A percentile compares a stretch with the other conserved stretches of the same genome.
These are phyloP conservation scores for Lutraria lutraria DNA, from an alignment of 2,888 invertebrate species.

Conservation along the genomic window DNA sequence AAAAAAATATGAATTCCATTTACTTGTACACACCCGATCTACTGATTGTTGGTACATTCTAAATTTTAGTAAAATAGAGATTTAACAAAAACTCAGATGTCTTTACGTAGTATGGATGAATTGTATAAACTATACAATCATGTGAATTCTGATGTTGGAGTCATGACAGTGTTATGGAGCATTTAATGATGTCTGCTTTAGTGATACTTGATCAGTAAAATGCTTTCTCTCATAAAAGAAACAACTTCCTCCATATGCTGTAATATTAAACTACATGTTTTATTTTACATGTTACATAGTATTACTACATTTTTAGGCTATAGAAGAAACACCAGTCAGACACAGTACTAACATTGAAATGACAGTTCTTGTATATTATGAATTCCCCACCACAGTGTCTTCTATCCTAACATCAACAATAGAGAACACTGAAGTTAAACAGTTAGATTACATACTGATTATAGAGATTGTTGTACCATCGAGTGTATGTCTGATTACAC, in stretches of 20 bases:
- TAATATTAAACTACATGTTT: too few species aligned
- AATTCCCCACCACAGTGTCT: conserved; percentile 38
- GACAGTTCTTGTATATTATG: conserved; percentile 18
- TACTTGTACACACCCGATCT: neutral
- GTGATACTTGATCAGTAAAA: neutral
- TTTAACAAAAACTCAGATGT: too few species aligned
- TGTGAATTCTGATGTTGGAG: too few species aligned
- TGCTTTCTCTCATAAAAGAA: neutral
- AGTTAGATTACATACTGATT: conserved; percentile 27
- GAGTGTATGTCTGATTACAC: neutral
- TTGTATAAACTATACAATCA: too few species aligned
- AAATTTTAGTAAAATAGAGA: too few species aligned
- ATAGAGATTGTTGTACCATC: conserved; percentile 49
- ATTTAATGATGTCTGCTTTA: neutral
- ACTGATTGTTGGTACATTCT: too few species aligned
- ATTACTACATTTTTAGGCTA: conserved; percentile 39
- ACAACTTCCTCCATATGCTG: neutral
- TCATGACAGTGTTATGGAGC: neutral
- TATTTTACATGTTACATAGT: too few species aligned
- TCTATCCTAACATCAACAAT: conserved; percentile 7
- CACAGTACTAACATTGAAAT: conserved; percentile 17
- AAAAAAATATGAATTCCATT: neutral
- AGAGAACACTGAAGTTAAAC: neutral
- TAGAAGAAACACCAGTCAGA: conserved; percentile 24
- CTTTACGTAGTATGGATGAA: too few species aligned